Evolutionary conservation across 2,797 vertebrate species (phyloP).

Genomic region (Pogoniulus pusillus): DNA sequence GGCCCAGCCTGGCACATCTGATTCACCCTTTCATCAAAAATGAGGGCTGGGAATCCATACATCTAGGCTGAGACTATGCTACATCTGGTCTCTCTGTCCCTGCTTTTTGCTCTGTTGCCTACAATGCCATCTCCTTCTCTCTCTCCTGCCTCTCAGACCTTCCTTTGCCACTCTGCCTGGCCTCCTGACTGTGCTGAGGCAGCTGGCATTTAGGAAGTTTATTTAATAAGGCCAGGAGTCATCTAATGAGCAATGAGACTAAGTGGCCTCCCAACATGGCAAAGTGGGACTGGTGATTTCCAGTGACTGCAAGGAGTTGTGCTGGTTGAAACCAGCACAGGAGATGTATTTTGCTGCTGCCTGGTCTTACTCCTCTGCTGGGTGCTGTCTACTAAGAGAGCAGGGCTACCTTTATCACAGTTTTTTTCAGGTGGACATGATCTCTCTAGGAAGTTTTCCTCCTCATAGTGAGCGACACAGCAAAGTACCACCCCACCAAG

Average conservation of each 20-base stretch:
- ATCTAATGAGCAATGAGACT: not conserved
- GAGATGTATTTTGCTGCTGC: not conserved
- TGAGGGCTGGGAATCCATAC: not conserved
- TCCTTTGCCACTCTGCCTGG: not conserved
- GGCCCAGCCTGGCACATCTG: accelerated
- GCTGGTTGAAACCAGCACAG: not conserved
- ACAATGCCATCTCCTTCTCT: not conserved
- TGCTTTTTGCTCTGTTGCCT: not conserved
- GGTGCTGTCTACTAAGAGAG: not conserved
- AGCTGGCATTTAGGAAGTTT: not conserved
- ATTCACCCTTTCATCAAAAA: not conserved
- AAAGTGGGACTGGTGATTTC: not conserved
- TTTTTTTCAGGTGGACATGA: not conserved
- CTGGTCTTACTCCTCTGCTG: not conserved
- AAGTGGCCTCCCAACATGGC: not conserved
- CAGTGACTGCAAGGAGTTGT: not conserved
- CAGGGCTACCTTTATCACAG: not conserved
- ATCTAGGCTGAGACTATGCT: not conserved
- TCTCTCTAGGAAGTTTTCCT: not conserved
- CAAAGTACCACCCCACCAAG: not conserved
- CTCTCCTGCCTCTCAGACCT: not conserved
- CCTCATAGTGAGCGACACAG: not conserved
- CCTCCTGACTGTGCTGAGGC: accelerated
- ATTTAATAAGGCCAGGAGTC: not conserved
- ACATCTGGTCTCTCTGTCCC: accelerated